Evolutionary conservation across 2,113 vertebrate genomes (phyloP).

Genomic region (Sylvilagus bachmani): DNA sequence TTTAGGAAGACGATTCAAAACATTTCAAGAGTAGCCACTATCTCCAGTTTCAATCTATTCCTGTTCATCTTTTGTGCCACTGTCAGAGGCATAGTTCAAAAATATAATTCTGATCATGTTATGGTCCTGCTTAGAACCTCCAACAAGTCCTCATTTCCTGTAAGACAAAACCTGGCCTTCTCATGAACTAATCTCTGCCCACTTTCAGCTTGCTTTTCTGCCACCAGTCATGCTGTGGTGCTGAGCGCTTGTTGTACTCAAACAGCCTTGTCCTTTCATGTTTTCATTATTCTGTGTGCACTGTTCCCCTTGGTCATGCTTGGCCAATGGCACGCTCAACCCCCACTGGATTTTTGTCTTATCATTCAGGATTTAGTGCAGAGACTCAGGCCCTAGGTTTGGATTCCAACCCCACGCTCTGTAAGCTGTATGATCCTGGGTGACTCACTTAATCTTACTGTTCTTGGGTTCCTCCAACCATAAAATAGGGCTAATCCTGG

Average conservation of each 20-base stretch:
- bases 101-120: not conserved
- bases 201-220: not conserved
- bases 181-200: not conserved
- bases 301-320: not conserved
- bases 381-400: not conserved
- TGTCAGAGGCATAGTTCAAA: not conserved
- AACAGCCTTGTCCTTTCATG: not conserved
- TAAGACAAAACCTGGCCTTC: not conserved
- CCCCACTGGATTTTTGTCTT: not conserved
- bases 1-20: not conserved
- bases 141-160: not conserved
- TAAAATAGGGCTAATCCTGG: not conserved
- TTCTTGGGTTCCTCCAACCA: not conserved
- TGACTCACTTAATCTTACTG: constrained; percentile 13
- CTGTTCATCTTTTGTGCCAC: not conserved
- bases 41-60: not conserved
- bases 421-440: not conserved
- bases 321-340: not conserved
- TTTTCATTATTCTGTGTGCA: not conserved
- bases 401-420: not conserved
- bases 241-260: not conserved
- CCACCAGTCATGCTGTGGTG: not conserved
- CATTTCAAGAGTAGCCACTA: not conserved
- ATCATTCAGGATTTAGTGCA: not conserved
- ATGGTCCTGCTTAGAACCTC: not conserved